A percentile compares a stretch with the other conserved stretches of the same genome.
These are phyloP conservation scores for Pheosia tremula DNA, from an alignment of 2,888 invertebrate species.

Conservation along the genomic window DNA sequence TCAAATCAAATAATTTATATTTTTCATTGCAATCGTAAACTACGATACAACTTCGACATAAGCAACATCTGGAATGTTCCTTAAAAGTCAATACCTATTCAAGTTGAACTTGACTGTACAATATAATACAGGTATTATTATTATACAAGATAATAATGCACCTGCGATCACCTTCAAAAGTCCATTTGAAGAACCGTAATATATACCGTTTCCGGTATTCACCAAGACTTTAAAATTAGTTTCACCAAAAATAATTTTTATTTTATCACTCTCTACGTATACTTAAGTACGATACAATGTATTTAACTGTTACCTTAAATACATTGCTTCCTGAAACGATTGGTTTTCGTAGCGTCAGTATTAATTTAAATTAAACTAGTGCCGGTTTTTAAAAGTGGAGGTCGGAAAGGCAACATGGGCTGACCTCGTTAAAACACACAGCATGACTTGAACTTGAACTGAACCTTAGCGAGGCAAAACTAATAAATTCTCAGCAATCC, in stretches of 20 bases:
- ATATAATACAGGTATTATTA: too few relatives aligned
- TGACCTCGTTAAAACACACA: slow-evolving; percentile 31
- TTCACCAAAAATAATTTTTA: neutral
- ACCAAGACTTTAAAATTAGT: neutral
- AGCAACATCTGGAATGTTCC: too few relatives aligned
- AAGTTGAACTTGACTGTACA: too few relatives aligned
- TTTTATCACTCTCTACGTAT: slow-evolving; percentile 1
- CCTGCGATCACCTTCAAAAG: neutral
- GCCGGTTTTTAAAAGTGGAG: slow-evolving; percentile 16
- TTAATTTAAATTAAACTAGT: neutral
- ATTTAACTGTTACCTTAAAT: neutral
- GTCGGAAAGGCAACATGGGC: slow-evolving; percentile 24
- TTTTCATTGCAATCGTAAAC: too few relatives aligned
- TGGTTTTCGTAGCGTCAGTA: neutral
- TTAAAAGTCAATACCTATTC: too few relatives aligned
- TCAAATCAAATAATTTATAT: too few relatives aligned
- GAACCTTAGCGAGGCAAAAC: slow-evolving; percentile 11
- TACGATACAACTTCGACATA: too few relatives aligned
- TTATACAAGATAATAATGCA: too few relatives aligned
- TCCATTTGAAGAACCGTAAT: neutral
- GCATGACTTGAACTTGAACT: slow-evolving; percentile 37
- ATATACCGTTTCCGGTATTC: neutral
- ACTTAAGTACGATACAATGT: neutral
- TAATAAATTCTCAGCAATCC: neutral
- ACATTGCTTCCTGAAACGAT: slow-evolving; percentile 1